Evolutionary conservation across 2,797 vertebrate species (phyloP).

Genomic region (Platalea minor): DNA sequence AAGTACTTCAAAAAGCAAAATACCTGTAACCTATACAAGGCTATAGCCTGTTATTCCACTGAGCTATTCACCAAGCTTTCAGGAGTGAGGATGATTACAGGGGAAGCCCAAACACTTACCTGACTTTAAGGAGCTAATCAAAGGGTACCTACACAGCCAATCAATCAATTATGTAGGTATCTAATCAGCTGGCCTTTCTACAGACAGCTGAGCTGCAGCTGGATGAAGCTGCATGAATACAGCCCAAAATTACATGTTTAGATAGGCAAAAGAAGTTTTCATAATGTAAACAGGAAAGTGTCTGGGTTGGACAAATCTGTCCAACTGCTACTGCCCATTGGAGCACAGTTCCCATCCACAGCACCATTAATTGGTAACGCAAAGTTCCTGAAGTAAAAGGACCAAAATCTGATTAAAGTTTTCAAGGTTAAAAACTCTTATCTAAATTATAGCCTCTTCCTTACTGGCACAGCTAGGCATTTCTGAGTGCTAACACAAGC

Average conservation of each 20-base stretch:
- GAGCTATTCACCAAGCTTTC: neutral
- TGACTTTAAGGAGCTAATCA: neutral
- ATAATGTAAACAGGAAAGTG: neutral
- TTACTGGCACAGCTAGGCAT: neutral
- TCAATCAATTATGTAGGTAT: accelerated
- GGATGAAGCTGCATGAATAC: neutral
- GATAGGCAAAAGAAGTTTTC: slow-evolving; percentile 5
- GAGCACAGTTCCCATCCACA: neutral
- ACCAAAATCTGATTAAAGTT: neutral
- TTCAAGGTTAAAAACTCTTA: slow-evolving; percentile 16
- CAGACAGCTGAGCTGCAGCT: neutral
- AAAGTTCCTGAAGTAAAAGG: slow-evolving; percentile 7
- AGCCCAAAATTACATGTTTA: neutral
- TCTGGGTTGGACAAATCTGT: neutral
- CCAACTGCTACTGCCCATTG: neutral
- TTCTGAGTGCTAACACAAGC: slow-evolving; percentile 27
- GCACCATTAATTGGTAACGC: neutral
- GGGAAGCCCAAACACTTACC: neutral
- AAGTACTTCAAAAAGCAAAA: neutral
- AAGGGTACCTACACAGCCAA: neutral
- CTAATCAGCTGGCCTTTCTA: neutral
- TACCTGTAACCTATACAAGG: neutral
- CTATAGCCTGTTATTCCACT: neutral
- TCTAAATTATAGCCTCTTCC: neutral
- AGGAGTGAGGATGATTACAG: neutral